Evolutionary conservation across 2,113 vertebrate genomes (phyloP).

Genomic region (Sceloporus undulatus): DNA sequence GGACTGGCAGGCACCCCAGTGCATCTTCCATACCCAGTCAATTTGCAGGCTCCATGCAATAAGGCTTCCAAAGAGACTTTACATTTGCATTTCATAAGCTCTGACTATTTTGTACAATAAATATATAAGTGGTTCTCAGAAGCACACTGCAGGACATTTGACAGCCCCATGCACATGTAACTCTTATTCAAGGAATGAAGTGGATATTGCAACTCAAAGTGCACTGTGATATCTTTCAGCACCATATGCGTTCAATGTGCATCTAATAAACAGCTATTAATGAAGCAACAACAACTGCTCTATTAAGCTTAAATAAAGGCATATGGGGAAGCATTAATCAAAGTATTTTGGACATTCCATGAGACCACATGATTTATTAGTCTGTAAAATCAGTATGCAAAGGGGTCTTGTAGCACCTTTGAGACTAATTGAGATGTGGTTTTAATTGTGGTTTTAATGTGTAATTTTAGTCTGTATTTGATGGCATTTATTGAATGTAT

Average conservation of each 20-base stretch:
- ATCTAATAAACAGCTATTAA: slow-evolving; percentile 73
- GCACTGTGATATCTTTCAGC: slow-evolving; percentile 49
- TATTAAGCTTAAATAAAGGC: slow-evolving; percentile 72
- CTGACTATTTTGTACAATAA: background rate
- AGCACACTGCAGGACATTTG: slow-evolving; percentile 45
- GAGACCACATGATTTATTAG: slow-evolving; percentile 26
- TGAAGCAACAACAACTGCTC: slow-evolving; percentile 68
- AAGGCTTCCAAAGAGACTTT: background rate
- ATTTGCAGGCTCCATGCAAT: rapidly evolving
- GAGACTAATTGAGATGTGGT: no score
- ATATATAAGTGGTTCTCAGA: slow-evolving; percentile 29
- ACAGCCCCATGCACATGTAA: slow-evolving; percentile 20
- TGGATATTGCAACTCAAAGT: background rate
- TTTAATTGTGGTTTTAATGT: no score
- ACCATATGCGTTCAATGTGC: slow-evolving; percentile 41
- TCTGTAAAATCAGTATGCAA: no score
- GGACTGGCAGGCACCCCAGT: rapidly evolving
- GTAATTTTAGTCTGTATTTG: no score
- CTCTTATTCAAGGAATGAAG: slow-evolving; percentile 37
- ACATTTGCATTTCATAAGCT: slow-evolving; percentile 1
- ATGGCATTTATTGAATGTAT: no score
- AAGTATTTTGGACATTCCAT: no score
- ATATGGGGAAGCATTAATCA: slow-evolving; percentile 56
- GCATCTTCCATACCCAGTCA: slow-evolving; percentile 14
- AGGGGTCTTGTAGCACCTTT: no score